These are phyloP conservation scores for Psylliodes chrysocephalus DNA, from an alignment of 2,888 invertebrate genomes.

Conservation along the genomic window DNA sequence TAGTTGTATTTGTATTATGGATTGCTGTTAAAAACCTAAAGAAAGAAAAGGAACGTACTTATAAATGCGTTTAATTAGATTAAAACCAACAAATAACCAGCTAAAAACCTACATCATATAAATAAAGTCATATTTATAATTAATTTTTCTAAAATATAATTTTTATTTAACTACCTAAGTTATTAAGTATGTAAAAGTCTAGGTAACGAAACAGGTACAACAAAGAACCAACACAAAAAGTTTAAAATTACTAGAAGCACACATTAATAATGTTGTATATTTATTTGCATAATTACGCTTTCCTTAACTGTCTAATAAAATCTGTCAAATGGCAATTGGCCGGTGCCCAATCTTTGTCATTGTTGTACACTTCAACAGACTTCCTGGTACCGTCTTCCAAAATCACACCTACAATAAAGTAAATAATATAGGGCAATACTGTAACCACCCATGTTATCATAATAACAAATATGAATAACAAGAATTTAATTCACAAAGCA, in stretches of 20 bases:
- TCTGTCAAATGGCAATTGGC: constrained; percentile 51
- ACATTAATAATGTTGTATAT: not conserved
- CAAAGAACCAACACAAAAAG: not conserved
- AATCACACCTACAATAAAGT: constrained; percentile 40
- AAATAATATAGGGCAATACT: too few species aligned
- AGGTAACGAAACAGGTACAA: not conserved
- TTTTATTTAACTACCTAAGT: not conserved
- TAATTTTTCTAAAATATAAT: not conserved
- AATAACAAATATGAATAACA: too few species aligned
- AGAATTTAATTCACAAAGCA: too few species aligned
- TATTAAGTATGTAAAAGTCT: not conserved
- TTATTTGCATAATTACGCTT: not conserved
- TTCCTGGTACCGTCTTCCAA: constrained; percentile 37
- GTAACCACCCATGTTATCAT: too few species aligned
- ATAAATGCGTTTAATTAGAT: too few species aligned
- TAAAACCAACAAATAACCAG: too few species aligned
- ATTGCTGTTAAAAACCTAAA: too few species aligned
- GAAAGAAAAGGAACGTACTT: too few species aligned
- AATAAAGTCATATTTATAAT: not conserved
- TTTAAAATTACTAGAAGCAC: not conserved
- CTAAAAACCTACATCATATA: not conserved
- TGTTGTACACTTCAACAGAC: constrained; percentile 47
- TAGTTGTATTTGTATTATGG: too few species aligned
- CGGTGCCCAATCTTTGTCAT: constrained; percentile 48
- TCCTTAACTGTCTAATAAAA: constrained; percentile 50